These are phyloP conservation scores for Tiliacea citrago DNA, from an alignment of 2,888 invertebrate genomes.

Conservation along the genomic window DNA sequence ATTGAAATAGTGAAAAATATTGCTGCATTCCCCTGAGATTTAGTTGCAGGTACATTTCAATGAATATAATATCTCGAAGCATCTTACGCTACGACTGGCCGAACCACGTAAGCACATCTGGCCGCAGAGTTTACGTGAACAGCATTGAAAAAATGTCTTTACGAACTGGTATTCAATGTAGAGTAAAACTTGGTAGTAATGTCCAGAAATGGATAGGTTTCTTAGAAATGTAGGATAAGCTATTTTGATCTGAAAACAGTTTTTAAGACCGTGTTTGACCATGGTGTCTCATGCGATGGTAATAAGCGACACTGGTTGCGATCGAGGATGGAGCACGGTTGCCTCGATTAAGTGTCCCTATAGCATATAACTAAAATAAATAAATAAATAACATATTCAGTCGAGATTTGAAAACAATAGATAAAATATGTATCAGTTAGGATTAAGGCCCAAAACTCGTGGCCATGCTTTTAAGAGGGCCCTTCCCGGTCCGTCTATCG, in stretches of 20 bases:
- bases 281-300: not conserved
- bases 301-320: not conserved
- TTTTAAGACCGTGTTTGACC: not conserved
- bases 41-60: slow-evolving; percentile 16
- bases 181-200: not conserved
- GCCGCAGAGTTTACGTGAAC: slow-evolving; percentile 36
- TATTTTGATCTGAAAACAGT: not conserved
- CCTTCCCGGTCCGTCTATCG: too few species aligned
- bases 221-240: not conserved
- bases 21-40: slow-evolving; percentile 9
- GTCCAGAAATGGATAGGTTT: not conserved
- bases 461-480: too few species aligned
- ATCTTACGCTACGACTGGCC: slow-evolving; percentile 6
- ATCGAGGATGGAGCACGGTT: not conserved
- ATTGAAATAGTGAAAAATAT: slow-evolving; percentile 13
- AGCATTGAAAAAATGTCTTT: slow-evolving; percentile 15
- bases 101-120: slow-evolving; percentile 19
- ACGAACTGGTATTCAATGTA: slow-evolving; percentile 3
- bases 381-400: not conserved
- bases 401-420: not conserved
- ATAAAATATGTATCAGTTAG: too few species aligned
- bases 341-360: too few species aligned
- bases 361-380: too few species aligned
- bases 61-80: slow-evolving; percentile 23
- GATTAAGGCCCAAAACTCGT: not conserved